Percentiles rank a stretch among this genome's conserved stretches.
phyloP scores from a whole-genome alignment of 92 coral and sea anemone species.

The Bergia sp. region DNA sequence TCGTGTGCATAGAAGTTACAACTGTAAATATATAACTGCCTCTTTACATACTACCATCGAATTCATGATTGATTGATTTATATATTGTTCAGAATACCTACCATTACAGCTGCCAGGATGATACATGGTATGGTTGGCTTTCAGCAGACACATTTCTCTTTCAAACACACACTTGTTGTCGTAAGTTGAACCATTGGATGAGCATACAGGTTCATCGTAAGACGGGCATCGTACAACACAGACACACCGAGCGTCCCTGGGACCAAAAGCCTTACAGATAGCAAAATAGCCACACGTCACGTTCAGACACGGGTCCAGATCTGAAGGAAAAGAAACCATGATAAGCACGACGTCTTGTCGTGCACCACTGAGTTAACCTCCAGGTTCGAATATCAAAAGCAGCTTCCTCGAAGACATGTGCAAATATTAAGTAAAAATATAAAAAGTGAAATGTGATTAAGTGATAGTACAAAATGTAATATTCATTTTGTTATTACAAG shows the following conservation, averaged over 20 bases:
- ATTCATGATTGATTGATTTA: background rate
- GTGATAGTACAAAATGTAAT: no score
- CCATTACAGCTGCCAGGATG: conserved; percentile 69
- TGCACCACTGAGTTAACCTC: background rate
- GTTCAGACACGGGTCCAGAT: conserved; percentile 66
- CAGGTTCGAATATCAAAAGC: no score
- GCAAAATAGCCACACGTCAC: conserved; percentile 50
- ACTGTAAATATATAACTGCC: background rate
- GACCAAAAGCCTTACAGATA: conserved; percentile 56
- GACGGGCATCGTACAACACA: conserved; percentile 56
- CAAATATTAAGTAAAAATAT: no score
- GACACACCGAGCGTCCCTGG: conserved; percentile 57
- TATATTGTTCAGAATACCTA: conserved; percentile 6
- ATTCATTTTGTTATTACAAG: no score
- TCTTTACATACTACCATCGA: background rate
- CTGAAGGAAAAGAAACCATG: background rate
- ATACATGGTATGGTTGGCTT: conserved; percentile 52
- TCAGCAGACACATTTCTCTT: conserved; percentile 57
- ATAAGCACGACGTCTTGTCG: background rate
- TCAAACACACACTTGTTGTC: conserved; percentile 60
- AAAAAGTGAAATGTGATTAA: no score
- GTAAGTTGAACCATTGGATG: conserved; percentile 65
- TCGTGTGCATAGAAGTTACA: background rate
- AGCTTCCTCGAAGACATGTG: background rate
- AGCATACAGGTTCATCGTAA: conserved; percentile 60